Base-by-base conservation (phyloP, 2,797 vertebrate species). In the Peromyscus attwateri region DNA sequence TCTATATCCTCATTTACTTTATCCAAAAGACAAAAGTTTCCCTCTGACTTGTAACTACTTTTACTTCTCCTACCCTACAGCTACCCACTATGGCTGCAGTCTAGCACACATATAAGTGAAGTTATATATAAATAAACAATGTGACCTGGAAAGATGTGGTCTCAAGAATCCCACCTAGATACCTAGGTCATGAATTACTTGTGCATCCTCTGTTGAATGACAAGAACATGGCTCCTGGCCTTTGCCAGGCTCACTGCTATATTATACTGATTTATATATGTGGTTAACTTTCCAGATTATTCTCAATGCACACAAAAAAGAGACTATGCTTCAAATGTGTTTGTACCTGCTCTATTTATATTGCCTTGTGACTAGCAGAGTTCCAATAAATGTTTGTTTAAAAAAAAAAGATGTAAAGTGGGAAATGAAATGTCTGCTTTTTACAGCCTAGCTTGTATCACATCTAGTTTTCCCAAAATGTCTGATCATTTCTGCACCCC, bases 351-450 rank as follows among this genome's bases (percentile, higher is more conserved):
- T 76, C 64, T 40, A 68, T 9, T 94, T 62, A 82, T 16, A 62
- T 52, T 27, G 55, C 25, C 40, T 75, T 87, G 2, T 55, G 40
- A 82, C 93, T 92, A 87, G 11, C n/a, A 90, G 76, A 37, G 9
- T 84, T 90, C 81, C 60, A 62, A 94, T 19, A 97, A 96, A 90
- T 80, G 46, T 79, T 91, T n/a, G 6, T 89, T 93, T 71, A 9
- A n/a, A 71, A 92, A 95, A 93, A 93, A 79, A 95, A 95, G 11
- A 37, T 84, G 85, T 83, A 73, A 79, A 82, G 75, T 29, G 9
- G 31, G 1, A 85, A 83, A 91, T 92, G 21, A 40, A 60, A 76
- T 87, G 52, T 68, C 91, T 73, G 27, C 8, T 70, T 79, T 95
- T 92, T 77, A 92, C 21, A 87, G 27, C 27, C 27, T 70, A 97